A percentile compares a stretch with the other conserved stretches of the same genome.
Evolutionary conservation across 35 echinoderm and acorn worm genomes (phyloP).

Genomic region (Amphiura filiformis): DNA sequence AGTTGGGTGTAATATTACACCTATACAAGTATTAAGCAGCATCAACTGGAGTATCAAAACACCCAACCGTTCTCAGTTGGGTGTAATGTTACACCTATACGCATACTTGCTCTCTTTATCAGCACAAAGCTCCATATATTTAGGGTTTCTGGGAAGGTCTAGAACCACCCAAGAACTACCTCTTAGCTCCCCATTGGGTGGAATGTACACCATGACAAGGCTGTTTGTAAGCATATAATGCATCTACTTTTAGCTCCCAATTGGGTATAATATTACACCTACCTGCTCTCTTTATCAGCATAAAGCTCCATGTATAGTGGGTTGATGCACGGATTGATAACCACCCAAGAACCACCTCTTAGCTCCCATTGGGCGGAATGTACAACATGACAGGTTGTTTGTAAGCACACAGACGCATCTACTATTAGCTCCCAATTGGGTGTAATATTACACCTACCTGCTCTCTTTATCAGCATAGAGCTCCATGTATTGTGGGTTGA

Average conservation of each 20-base stretch:
- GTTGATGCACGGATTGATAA: slow-evolving; percentile 91
- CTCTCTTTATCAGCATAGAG: slow-evolving; percentile 96
- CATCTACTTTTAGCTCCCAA: no score
- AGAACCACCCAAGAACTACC: slow-evolving; percentile 96
- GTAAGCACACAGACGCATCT: no score
- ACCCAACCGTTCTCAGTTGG: no score
- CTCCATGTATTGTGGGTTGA: slow-evolving; percentile 91
- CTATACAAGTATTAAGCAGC: slow-evolving; percentile 92
- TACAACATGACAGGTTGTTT: slow-evolving; percentile 50
- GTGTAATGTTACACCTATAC: neutral
- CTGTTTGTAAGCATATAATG: no score
- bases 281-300: slow-evolving; percentile 94
- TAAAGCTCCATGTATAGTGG: slow-evolving; percentile 88
- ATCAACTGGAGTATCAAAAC: slow-evolving; percentile 76
- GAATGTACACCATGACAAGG: slow-evolving; percentile 82
- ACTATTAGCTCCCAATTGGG: no score
- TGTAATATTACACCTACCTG: slow-evolving; percentile 44
- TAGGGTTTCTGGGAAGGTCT: slow-evolving; percentile 81
- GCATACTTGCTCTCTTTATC: slow-evolving; percentile 91
- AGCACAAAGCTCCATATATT: slow-evolving; percentile 96
- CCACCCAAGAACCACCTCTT: slow-evolving; percentile 93
- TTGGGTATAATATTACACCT: neutral
- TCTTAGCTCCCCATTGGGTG: slow-evolving; percentile 78
- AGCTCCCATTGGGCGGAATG: slow-evolving; percentile 90
- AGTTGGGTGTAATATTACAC: neutral